Evolutionary conservation across 2,888 invertebrate species (phyloP), one percentile per base, ranked within the genome.

Genomic region (Lepeophtheirus nordmannii): DNA sequence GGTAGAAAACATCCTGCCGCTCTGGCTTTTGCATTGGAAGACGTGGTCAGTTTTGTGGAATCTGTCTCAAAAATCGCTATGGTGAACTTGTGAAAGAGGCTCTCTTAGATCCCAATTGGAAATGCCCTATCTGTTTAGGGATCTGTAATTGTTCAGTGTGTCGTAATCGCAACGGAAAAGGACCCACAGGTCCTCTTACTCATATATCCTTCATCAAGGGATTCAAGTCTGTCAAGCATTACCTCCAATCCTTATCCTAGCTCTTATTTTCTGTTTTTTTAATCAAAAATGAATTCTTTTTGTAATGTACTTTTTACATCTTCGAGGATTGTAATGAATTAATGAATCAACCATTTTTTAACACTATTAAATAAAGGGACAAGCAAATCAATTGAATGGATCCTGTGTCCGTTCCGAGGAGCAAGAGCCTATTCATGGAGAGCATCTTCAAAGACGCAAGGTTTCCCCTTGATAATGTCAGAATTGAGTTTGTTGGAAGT

Each of bases 351-450:
- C n/a, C n/a, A 30, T 30, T 30, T 30, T 30, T 30, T 30, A 5
- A 30, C 30, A 30, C 7, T 30, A 30, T 30, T 30, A 30, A 7
- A 30, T 30, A 30, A 30, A 30, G 3, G 2, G 30, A 14, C 72
- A 68, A 75, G 69, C 73, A 76, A 67, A 79, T 71, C 10, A 80
- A 73, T 59, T 74, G 71, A 20, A 80, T 76, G 58, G 72, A 84
- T 20, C 97, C 97, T 72, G 87, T 89, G 74, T 94, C 96, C 58
- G 93, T 87, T 12, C 94, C 97, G 30, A 96, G 78, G 23, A 98
- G 78, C 67, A 97, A 78, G 67, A 92, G 80, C 72, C 90, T 82
- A 76, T 97, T 97, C 8, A 93, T 78, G 2, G 94, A 93, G 70
- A 97, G 77, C 57, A 93, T 83, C 0, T 88, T 82, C 84, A 96